phyloP scores from a whole-genome alignment of 2,113 vertebrate species.

The Bucco capensis region DNA sequence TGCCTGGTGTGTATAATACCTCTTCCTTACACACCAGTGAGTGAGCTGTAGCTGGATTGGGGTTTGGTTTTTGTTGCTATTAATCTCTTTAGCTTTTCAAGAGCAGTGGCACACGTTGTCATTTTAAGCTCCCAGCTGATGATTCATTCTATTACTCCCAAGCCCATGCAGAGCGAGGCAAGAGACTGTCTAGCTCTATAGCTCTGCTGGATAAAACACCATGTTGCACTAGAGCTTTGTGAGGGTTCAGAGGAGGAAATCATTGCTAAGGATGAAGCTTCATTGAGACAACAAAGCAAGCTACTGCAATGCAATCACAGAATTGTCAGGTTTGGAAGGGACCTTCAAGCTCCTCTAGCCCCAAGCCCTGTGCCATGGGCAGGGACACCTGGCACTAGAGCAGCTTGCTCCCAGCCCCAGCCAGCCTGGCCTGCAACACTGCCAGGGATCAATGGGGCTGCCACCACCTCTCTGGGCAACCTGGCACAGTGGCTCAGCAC shows the following conservation, averaged over 20 bases:
- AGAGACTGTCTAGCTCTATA: background rate
- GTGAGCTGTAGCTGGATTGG: background rate
- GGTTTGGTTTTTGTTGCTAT: background rate
- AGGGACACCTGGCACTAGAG: too few relatives aligned
- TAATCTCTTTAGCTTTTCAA: conserved; percentile 32
- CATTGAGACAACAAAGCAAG: background rate
- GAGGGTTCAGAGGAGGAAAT: background rate
- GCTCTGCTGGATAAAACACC: background rate
- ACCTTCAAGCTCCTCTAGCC: too few relatives aligned
- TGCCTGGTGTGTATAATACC: conserved; percentile 23
- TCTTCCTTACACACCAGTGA: conserved; percentile 32
- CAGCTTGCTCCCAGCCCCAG: too few relatives aligned
- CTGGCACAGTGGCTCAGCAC: too few relatives aligned
- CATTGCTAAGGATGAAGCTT: background rate
- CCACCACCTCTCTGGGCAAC: too few relatives aligned
- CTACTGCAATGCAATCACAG: too few relatives aligned
- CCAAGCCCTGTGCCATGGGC: too few relatives aligned
- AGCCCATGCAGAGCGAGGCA: conserved; percentile 24
- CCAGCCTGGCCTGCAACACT: too few relatives aligned
- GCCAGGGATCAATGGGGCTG: too few relatives aligned
- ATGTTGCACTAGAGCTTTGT: background rate
- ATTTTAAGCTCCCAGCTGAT: conserved; percentile 22
- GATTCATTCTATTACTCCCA: conserved; percentile 20
- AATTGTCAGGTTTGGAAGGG: too few relatives aligned
- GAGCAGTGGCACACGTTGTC: background rate